These are phyloP conservation scores for Marmota flaviventris DNA, from an alignment of 2,113 vertebrate species.

Conservation along the genomic window DNA sequence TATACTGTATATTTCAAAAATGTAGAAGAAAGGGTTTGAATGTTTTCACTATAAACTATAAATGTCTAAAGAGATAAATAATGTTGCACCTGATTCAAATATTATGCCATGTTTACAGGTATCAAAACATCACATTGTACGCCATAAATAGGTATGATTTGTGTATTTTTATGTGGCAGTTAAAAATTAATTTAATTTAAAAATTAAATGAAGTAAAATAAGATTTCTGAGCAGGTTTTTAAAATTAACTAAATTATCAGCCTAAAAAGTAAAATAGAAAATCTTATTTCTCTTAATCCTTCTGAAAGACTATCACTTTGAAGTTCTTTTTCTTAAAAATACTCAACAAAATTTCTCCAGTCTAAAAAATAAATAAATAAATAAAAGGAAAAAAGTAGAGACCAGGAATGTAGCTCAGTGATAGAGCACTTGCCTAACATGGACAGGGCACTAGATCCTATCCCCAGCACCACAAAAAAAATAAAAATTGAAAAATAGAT, in stretches of 20 bases:
- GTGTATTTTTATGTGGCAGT: not conserved
- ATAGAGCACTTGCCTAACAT: too few relatives aligned
- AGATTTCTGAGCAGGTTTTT: not conserved
- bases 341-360: not conserved
- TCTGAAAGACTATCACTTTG: not conserved
- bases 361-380: not conserved
- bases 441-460: too few relatives aligned
- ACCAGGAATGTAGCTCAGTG: too few relatives aligned
- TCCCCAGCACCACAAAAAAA: too few relatives aligned
- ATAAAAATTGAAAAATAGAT: not conserved
- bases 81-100: not conserved
- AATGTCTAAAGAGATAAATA: not conserved
- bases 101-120: too few relatives aligned
- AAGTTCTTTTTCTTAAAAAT: conserved; percentile 18
- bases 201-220: conserved; percentile 6
- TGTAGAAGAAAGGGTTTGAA: not conserved
- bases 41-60: not conserved
- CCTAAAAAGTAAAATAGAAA: conserved; percentile 6
- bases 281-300: not conserved
- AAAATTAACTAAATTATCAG: conserved; percentile 8
- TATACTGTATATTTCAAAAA: not conserved
- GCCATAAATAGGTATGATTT: not conserved
- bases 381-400: too few relatives aligned
- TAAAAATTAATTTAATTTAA: not conserved
- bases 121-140: not conserved